These are phyloP conservation scores for Tachina grossa DNA, from an alignment of 2,888 invertebrate species.

Conservation along the genomic window DNA sequence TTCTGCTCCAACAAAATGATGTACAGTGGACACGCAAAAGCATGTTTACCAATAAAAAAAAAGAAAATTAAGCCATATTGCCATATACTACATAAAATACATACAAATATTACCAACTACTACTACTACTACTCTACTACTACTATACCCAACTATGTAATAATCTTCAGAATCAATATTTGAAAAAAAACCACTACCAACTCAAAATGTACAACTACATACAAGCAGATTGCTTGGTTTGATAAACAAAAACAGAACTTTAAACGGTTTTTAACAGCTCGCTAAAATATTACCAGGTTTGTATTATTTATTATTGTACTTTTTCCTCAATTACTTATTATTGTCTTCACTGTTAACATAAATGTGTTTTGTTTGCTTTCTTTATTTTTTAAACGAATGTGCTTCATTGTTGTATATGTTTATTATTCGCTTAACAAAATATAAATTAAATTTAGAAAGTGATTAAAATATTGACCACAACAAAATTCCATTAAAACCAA, in stretches of 20 bases:
- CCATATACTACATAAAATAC: slow-evolving; percentile 63
- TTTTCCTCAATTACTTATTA: not conserved
- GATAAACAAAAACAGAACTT: slow-evolving; percentile 40
- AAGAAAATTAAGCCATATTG: slow-evolving; percentile 54
- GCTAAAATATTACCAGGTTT: slow-evolving; percentile 70
- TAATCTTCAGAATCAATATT: slow-evolving; percentile 61
- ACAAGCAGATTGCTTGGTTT: slow-evolving; percentile 60
- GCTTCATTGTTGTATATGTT: slow-evolving; percentile 28
- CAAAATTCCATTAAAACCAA: slow-evolving; percentile 42
- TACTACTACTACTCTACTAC: slow-evolving; percentile 53
- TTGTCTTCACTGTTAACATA: slow-evolving; percentile 22
- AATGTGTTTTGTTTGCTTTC: slow-evolving; percentile 46
- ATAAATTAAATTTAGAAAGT: slow-evolving; percentile 17
- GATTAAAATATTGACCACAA: slow-evolving; percentile 8
- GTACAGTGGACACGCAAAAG: slow-evolving; percentile 73
- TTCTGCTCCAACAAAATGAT: slow-evolving; percentile 69
- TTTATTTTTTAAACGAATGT: slow-evolving; percentile 28
- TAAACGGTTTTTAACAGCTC: slow-evolving; percentile 68
- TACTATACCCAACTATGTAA: slow-evolving; percentile 48
- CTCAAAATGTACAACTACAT: slow-evolving; percentile 60
- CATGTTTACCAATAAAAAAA: slow-evolving; percentile 59
- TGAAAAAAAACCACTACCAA: slow-evolving; percentile 40
- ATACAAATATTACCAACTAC: slow-evolving; percentile 52
- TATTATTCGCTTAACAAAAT: slow-evolving; percentile 43
- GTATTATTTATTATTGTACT: slow-evolving; percentile 57